These are phyloP conservation scores for Hoplostethus atlanticus DNA, from an alignment of 2,797 vertebrate genomes.

Conservation along the genomic window DNA sequence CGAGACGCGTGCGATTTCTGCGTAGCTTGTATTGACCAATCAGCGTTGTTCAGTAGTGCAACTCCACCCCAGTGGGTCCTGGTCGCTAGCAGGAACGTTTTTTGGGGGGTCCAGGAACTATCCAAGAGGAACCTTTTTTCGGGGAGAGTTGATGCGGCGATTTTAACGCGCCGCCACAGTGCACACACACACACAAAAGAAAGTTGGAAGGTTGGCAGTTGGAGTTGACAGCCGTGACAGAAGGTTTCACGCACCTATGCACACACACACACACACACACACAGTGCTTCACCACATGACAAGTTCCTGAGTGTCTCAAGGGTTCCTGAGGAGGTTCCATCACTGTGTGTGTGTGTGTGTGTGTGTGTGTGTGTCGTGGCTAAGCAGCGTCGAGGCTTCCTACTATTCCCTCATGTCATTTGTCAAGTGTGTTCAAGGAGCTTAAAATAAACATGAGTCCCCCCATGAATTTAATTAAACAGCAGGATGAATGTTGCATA, in stretches of 20 bases:
- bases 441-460: slow-evolving; percentile 47
- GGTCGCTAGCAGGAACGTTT: too few species aligned
- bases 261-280: slow-evolving; percentile 13
- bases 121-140: too few species aligned
- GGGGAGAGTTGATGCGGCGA: too few species aligned
- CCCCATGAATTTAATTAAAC: slow-evolving; percentile 40
- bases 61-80: too few species aligned
- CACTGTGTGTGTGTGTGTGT: slow-evolving; percentile 22
- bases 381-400: slow-evolving; percentile 29
- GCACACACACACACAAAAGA: neutral
- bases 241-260: slow-evolving; percentile 27
- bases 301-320: slow-evolving; percentile 5
- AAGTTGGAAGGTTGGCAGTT: neutral
- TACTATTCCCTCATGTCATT: slow-evolving; percentile 61
- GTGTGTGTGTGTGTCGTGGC: slow-evolving; percentile 6
- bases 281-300: neutral
- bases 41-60: too few species aligned
- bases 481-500: neutral
- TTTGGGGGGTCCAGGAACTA: too few species aligned
- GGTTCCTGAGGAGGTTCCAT: slow-evolving; percentile 31
- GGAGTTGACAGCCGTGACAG: slow-evolving; percentile 27
- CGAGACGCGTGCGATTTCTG: too few species aligned
- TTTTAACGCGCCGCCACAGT: too few species aligned
- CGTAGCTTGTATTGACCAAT: too few species aligned
- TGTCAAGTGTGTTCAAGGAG: slow-evolving; percentile 49